A percentile compares a stretch with the other conserved stretches of the same genome.
Conservation (phyloP, 2,888 invertebrate species). For the Augochlorella aurata region DNA sequence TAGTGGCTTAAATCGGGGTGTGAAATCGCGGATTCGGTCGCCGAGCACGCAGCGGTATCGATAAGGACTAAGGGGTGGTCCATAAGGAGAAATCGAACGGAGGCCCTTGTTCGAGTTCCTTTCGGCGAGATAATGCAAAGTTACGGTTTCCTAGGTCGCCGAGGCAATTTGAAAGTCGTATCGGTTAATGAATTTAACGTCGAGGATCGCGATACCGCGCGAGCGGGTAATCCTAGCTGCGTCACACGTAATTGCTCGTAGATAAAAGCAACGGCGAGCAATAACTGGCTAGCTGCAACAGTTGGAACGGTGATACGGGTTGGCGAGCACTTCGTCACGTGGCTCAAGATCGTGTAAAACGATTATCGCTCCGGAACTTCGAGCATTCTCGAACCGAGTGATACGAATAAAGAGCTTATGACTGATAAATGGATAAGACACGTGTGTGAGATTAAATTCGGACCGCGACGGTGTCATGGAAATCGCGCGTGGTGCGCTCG, state of each 20-base stretch:
- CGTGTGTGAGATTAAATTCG: constrained; percentile 53
- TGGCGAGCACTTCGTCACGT: constrained; percentile 44
- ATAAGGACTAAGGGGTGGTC: background rate
- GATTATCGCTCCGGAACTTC: constrained; percentile 47
- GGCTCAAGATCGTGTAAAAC: constrained; percentile 50
- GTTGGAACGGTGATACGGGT: constrained; percentile 36
- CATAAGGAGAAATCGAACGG: constrained; percentile 7
- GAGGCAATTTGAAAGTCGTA: constrained; percentile 24
- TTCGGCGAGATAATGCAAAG: background rate
- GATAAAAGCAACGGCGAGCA: constrained; percentile 36
- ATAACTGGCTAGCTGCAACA: constrained; percentile 40
- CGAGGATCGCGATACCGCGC: constrained; percentile 8
- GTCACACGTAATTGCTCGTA: constrained; percentile 29
- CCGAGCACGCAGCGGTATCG: background rate
- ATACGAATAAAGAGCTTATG: constrained; percentile 55
- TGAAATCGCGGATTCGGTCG: background rate
- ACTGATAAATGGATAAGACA: constrained; percentile 56
- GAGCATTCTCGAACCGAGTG: constrained; percentile 28
- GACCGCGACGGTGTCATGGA: constrained; percentile 15
- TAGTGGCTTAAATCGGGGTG: background rate
- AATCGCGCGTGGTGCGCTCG: background rate
- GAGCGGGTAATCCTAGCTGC: constrained; percentile 15
- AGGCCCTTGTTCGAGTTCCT: constrained; percentile 3
- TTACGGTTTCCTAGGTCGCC: constrained; percentile 5
- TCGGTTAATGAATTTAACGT: constrained; percentile 42